Conservation (phyloP, 2,113 vertebrate species). For the Pholis gunnellus region DNA sequence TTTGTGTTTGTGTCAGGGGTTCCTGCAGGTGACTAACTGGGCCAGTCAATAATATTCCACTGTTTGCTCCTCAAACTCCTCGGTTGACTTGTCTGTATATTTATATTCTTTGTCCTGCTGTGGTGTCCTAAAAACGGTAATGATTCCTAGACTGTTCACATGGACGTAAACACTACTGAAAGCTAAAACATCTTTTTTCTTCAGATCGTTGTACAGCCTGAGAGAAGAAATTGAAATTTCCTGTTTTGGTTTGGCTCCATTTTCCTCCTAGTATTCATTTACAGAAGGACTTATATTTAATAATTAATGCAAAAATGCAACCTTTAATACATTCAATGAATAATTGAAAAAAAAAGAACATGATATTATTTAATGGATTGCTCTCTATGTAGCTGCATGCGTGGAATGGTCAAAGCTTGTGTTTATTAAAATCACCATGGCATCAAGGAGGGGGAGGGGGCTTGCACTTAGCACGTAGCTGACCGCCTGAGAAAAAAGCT, state of each 20-base stretch:
- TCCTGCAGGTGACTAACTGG: not conserved
- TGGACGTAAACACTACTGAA: conserved; percentile 13
- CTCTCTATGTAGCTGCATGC: conserved; percentile 62
- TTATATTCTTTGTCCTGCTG: not conserved
- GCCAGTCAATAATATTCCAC: not conserved
- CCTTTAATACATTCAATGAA: conserved; percentile 75
- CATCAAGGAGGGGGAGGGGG: conserved; percentile 32
- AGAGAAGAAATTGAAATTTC: conserved; percentile 38
- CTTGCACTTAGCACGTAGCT: conserved; percentile 8
- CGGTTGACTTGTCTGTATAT: not conserved
- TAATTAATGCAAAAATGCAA: conserved; percentile 71
- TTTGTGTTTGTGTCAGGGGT: not conserved
- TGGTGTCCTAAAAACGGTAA: not conserved
- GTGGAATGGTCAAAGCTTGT: conserved; percentile 51
- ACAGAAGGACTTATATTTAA: conserved; percentile 61
- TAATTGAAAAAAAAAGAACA: conserved; percentile 71
- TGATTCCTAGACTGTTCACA: not conserved
- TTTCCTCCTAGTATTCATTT: conserved; percentile 58
- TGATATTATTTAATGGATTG: conserved; percentile 66
- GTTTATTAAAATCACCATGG: conserved; percentile 68
- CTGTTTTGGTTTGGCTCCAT: conserved; percentile 38
- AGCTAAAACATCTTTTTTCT: conserved; percentile 6
- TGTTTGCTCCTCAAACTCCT: not conserved
- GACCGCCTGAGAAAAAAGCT: not conserved
- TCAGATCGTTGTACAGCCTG: not conserved